These are phyloP conservation scores for Acholoe squamosa DNA, from an alignment of 2,888 invertebrate species.

Conservation along the genomic window DNA sequence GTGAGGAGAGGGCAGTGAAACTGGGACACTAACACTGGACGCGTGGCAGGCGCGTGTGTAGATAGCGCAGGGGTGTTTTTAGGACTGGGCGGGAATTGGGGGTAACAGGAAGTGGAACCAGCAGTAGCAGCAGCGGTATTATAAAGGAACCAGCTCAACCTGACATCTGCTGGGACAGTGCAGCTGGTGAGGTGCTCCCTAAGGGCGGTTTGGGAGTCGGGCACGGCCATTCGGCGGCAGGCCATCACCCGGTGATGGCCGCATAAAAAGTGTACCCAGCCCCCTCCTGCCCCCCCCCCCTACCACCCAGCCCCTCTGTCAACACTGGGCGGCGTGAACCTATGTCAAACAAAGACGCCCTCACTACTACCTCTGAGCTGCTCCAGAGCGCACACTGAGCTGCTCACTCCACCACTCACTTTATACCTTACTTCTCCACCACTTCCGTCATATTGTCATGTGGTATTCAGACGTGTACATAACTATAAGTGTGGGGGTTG, in stretches of 20 bases:
- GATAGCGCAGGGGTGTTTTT: too few species aligned
- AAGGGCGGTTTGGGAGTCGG: conserved; percentile 3
- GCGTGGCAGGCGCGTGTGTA: neutral
- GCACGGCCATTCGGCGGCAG: conserved; percentile 34
- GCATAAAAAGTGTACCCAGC: conserved; percentile 59
- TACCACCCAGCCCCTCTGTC: conserved; percentile 31
- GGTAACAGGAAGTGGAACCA: neutral
- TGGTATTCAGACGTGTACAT: too few species aligned
- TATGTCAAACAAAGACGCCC: conserved; percentile 58
- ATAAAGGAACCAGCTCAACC: neutral
- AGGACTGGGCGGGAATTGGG: neutral
- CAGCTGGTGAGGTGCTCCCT: conserved; percentile 12
- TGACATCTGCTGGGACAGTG: neutral
- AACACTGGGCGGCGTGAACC: conserved; percentile 49
- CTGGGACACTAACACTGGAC: neutral
- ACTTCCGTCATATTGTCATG: too few species aligned
- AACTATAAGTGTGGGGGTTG: too few species aligned
- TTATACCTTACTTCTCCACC: too few species aligned
- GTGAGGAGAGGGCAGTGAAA: neutral
- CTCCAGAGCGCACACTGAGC: neutral
- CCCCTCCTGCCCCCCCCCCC: neutral
- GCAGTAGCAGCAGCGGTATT: neutral
- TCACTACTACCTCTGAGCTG: neutral
- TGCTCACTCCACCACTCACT: neutral
- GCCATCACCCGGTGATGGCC: conserved; percentile 56